Percentiles rank a stretch among this genome's conserved stretches.
These are phyloP conservation scores for Gallinago undulata DNA, from an alignment of 2,113 vertebrate genomes.

Conservation along the genomic window DNA sequence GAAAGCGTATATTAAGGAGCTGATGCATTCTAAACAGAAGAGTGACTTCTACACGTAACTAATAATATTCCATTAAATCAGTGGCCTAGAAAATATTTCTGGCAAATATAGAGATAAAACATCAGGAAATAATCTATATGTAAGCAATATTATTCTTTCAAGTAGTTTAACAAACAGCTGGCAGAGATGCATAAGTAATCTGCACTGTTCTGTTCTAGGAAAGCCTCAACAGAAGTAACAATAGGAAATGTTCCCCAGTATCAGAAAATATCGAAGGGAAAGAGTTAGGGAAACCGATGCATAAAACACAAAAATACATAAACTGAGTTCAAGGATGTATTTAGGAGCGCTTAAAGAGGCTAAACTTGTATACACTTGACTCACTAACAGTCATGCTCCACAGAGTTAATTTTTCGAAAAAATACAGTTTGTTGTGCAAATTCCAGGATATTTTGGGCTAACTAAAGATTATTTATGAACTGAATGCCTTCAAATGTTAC, in stretches of 20 bases:
- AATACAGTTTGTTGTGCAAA: not conserved
- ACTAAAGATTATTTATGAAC: not conserved
- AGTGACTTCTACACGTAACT: not conserved
- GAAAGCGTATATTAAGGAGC: not conserved
- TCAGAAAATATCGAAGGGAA: not conserved
- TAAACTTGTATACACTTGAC: not conserved
- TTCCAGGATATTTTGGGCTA: not conserved
- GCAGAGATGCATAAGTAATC: not conserved
- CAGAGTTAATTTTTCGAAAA: not conserved
- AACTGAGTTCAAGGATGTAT: not conserved
- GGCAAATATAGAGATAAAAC: not conserved
- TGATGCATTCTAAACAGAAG: not conserved
- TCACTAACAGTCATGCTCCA: not conserved
- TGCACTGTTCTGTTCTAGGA: not conserved
- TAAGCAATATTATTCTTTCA: too few relatives aligned
- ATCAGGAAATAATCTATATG: not conserved
- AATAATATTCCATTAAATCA: not conserved
- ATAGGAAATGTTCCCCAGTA: not conserved
- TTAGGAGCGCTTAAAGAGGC: not conserved
- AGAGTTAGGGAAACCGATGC: not conserved
- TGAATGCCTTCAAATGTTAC: not conserved
- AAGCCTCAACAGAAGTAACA: not conserved
- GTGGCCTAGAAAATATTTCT: not conserved
- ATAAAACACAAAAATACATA: not conserved
- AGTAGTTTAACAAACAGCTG: not conserved